Evolutionary conservation across 2,113 vertebrate species (phyloP).

Genomic region (Protobothrops flavoviridis): DNA sequence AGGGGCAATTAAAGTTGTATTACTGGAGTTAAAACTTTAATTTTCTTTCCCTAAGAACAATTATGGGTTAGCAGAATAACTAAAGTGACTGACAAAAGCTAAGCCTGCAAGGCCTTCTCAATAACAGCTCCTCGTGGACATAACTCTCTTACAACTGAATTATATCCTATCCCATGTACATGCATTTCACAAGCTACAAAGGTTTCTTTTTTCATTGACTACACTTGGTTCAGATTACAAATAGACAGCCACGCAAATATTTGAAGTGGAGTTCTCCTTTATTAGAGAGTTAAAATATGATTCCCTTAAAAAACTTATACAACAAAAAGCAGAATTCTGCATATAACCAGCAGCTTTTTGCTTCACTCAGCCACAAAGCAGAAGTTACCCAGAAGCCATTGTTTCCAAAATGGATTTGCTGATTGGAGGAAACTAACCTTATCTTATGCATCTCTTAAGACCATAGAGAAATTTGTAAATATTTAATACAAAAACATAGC

Average conservation of each 20-base stretch:
- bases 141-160: background rate
- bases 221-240: background rate
- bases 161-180: background rate
- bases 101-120: background rate
- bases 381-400: background rate
- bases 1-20: background rate
- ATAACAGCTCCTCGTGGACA: background rate
- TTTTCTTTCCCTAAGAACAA: background rate
- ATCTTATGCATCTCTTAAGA: background rate
- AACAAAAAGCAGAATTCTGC: background rate
- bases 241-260: background rate
- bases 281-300: background rate
- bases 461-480: background rate
- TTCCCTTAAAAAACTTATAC: background rate
- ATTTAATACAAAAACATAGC: background rate
- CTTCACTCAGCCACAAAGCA: background rate
- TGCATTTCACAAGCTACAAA: background rate
- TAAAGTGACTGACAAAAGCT: background rate
- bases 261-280: background rate
- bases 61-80: background rate
- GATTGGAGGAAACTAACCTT: background rate
- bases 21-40: background rate
- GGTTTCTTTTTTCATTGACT: background rate
- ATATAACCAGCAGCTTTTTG: background rate
- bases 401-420: background rate